Conservation (phyloP, 2,797 vertebrate species). For the Graptemys geographica region DNA sequence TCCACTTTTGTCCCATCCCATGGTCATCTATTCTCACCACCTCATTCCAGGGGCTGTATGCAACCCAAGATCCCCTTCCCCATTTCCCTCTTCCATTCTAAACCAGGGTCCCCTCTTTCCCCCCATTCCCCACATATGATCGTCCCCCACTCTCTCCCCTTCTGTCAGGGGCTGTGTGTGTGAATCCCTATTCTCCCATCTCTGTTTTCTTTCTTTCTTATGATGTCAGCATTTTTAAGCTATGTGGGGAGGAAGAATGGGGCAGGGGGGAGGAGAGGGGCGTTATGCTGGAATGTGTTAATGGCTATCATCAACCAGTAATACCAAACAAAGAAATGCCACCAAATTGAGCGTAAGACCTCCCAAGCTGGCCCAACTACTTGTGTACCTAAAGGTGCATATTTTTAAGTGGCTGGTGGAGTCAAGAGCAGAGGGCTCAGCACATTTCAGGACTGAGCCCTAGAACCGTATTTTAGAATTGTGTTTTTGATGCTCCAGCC, state of each 20-base stretch:
- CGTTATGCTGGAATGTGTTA: constrained; percentile 14
- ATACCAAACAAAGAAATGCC: background rate
- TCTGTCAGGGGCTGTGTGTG: background rate
- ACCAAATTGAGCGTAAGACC: background rate
- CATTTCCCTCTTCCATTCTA: background rate
- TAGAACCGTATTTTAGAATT: constrained; percentile 33
- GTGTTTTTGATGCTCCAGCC: background rate
- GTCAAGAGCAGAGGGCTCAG: constrained; percentile 39
- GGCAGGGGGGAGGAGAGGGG: constrained; percentile 2
- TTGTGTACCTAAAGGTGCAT: background rate
- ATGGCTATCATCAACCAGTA: background rate
- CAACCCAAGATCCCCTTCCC: background rate
- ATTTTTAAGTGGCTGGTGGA: constrained; percentile 38
- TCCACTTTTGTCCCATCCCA: too few relatives aligned
- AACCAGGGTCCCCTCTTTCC: background rate
- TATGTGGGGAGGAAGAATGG: constrained; percentile 22
- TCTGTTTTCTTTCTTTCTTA: background rate
- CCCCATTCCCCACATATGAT: background rate
- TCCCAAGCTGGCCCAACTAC: constrained; percentile 13
- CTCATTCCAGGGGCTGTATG: too few relatives aligned
- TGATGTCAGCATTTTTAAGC: background rate
- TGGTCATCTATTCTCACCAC: too few relatives aligned
- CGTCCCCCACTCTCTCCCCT: constrained; percentile 11
- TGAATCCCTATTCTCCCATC: rapidly evolving
- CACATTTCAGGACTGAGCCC: background rate